phyloP scores from a whole-genome alignment of 1,140 invertebrate genomes.

The Drepana arcuata region DNA sequence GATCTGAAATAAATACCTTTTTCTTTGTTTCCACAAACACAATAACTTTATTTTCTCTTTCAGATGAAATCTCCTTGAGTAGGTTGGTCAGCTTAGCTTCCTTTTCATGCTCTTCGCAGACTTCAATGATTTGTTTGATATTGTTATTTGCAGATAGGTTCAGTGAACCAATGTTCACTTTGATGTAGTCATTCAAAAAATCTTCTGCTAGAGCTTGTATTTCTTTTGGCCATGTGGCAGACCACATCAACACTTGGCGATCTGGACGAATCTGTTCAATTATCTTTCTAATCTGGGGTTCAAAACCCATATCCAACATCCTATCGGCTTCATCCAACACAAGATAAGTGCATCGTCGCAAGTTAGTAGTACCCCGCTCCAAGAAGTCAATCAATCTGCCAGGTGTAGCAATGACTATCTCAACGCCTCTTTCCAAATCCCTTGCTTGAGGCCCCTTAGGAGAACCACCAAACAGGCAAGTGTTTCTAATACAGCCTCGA shows the following conservation, averaged over 20 bases:
- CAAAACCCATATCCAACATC: constrained; percentile 97
- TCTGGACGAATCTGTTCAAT: constrained; percentile 96
- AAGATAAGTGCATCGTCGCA: constrained; percentile 93
- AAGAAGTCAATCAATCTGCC: constrained; percentile 98
- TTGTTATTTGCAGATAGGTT: constrained; percentile 97
- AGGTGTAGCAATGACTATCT: constrained; percentile 96
- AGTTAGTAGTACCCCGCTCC: constrained; percentile 91
- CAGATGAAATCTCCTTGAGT: constrained; percentile 88
- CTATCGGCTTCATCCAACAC: constrained; percentile 96
- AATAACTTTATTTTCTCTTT: constrained; percentile 94
- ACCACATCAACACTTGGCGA: constrained; percentile 98
- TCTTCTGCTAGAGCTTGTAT: constrained; percentile 95
- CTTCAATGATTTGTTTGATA: constrained; percentile 96
- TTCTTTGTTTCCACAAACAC: constrained; percentile 99
- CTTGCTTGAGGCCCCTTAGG: constrained; percentile 94
- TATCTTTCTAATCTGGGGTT: constrained; percentile 98
- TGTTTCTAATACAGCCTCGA: constrained; percentile 87
- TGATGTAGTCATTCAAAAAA: constrained; percentile 91
- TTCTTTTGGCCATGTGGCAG: constrained; percentile 99
- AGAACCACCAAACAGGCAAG: constrained; percentile 97
- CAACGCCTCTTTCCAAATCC: constrained; percentile 92
- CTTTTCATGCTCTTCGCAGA: constrained; percentile 93
- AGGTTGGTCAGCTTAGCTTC: constrained; percentile 85
- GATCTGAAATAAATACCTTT: constrained; percentile 72
- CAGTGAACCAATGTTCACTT: constrained; percentile 95